These are phyloP conservation scores for Centropus unirufus DNA, from an alignment of 2,113 vertebrate species.

Conservation along the genomic window DNA sequence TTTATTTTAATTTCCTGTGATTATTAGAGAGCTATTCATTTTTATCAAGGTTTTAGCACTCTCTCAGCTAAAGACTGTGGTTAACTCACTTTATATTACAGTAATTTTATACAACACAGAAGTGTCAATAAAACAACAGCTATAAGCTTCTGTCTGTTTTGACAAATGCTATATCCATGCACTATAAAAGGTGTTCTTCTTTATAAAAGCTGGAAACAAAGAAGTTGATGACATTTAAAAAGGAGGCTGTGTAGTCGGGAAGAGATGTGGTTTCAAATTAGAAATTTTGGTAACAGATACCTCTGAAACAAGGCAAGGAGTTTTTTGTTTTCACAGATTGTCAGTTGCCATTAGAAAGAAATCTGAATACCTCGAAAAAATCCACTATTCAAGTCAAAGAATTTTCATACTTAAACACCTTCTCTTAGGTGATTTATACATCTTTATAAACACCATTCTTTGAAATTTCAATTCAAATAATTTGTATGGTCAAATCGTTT, in stretches of 20 bases:
- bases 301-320: not conserved
- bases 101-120: not conserved
- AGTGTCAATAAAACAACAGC: conserved; percentile 35
- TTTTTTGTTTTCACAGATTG: not conserved
- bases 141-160: not conserved
- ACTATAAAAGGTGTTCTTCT: not conserved
- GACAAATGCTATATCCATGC: not conserved
- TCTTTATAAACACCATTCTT: not conserved
- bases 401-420: not conserved
- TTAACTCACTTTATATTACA: conserved; percentile 14
- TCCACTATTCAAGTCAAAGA: not conserved
- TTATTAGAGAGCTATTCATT: not conserved
- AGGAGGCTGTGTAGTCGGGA: not conserved
- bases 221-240: not conserved
- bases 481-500: not conserved
- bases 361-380: not conserved
- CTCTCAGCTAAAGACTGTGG: not conserved
- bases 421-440: not conserved
- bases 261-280: not conserved
- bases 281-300: not conserved
- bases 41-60: not conserved
- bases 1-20: not conserved
- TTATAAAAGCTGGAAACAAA: not conserved
- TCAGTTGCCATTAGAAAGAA: not conserved
- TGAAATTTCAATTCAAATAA: not conserved